Percentiles rank a stretch among this genome's conserved stretches.
Evolutionary conservation across 2,888 invertebrate species (phyloP).

Genomic region (Lumbricus terrestris): DNA sequence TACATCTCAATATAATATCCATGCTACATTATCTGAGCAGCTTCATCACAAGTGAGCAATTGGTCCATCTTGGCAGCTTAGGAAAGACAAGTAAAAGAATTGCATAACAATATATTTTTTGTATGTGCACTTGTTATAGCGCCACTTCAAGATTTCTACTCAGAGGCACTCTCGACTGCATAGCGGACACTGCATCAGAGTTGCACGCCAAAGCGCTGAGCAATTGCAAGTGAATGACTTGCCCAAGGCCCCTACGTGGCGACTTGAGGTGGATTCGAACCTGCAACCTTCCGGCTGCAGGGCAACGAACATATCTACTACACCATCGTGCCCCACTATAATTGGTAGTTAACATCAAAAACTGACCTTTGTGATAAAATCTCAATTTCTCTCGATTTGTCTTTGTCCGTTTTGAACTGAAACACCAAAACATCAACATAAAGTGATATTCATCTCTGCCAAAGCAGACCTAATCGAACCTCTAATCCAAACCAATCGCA

Average conservation of each 20-base stretch:
- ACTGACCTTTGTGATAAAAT: constrained; percentile 69
- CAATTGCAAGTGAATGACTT: too few relatives aligned
- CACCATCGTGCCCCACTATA: too few relatives aligned
- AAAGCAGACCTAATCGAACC: not conserved
- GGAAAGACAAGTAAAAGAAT: not conserved
- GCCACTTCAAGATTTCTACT: too few relatives aligned
- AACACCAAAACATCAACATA: not conserved
- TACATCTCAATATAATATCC: not conserved
- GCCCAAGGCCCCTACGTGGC: too few relatives aligned
- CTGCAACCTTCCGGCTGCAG: too few relatives aligned
- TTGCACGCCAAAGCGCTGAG: too few relatives aligned
- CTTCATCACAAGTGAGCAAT: not conserved
- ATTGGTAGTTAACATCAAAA: too few relatives aligned
- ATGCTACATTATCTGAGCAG: not conserved
- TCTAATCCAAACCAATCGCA: not conserved
- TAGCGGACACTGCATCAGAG: too few relatives aligned
- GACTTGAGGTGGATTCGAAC: too few relatives aligned
- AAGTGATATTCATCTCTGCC: not conserved
- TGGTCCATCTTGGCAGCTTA: not conserved
- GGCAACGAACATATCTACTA: too few relatives aligned
- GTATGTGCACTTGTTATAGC: too few relatives aligned
- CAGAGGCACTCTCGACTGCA: too few relatives aligned
- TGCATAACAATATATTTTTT: not conserved
- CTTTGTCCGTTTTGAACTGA: constrained; percentile 75
- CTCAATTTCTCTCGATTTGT: constrained; percentile 76